Base-by-base conservation (phyloP, 2,797 vertebrate species). In the Tangara arthus region DNA sequence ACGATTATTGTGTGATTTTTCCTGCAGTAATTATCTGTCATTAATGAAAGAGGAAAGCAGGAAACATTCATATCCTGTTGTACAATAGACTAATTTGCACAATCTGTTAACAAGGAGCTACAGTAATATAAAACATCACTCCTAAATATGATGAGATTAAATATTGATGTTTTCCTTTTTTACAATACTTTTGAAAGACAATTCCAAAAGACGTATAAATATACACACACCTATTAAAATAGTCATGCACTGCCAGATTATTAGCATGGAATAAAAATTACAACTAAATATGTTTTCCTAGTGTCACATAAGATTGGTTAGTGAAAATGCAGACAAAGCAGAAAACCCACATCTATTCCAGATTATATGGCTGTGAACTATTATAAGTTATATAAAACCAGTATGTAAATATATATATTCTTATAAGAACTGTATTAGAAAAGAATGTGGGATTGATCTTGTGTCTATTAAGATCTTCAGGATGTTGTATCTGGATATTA, bases 31-130 rank as follows among this genome's bases (percentile, higher is more conserved):
- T 92, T 85, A 82, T 63, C 41, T 2, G 1, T 42, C 44, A 75
- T 49, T 89, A 95, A 90, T 66, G 59, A 84, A 91, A 72, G n/a
- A 77, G 27, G 44, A 95, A 87, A 87, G 42, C 32, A 82, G 94
- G 83, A 95, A 93, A 68, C 13, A 52, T 84, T 90, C 71, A 55
- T 71, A 87, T 87, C 78, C 81, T 77, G 41, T 61, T 75, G 20
- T 49, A 80, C 56, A 75, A 86, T 77, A 78, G 27, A 44, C 10
- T 88, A 75, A 85, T 75, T 72, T 65, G 27, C 42, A 90, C 85
- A 81, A 83, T 81, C 42, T 72, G 13, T 65, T 83, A 69, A 63
- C 26, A 68, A 78, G 42, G 39, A 94, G 32, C 30, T 81, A 35
- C 46, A 64, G 20, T 73, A 70, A 57, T 56, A 34, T 20, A 75